Conservation (phyloP, 2,888 invertebrate species). For the Nematopogon swammerdamellus region DNA sequence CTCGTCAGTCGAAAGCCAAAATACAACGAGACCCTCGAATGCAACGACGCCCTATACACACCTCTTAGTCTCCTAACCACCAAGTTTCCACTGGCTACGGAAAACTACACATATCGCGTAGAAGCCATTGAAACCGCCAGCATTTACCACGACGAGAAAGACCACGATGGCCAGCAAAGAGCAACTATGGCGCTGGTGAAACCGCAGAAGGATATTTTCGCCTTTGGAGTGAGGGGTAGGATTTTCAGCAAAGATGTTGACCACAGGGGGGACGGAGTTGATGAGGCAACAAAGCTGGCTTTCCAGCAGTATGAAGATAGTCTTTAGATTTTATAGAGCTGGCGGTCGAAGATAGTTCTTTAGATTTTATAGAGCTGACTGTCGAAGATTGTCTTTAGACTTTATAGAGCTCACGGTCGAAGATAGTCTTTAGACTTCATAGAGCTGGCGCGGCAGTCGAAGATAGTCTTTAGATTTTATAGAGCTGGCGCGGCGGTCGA, state of each 20-base stretch:
- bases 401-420: no score
- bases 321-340: no score
- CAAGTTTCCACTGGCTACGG: constrained; percentile 40
- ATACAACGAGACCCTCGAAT: constrained; percentile 28
- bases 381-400: no score
- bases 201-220: constrained; percentile 35
- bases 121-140: constrained; percentile 5
- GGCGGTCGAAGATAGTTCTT: no score
- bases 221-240: constrained; percentile 46
- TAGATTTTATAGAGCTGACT: no score
- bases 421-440: no score
- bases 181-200: constrained; percentile 23
- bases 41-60: constrained; percentile 39
- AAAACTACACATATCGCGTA: constrained; percentile 23
- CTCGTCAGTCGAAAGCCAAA: constrained; percentile 32
- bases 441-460: no score
- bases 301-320: no score
- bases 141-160: constrained; percentile 5
- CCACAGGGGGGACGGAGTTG: constrained; percentile 21
- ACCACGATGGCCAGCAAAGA: constrained; percentile 13
- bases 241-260: constrained; percentile 45
- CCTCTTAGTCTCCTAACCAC: constrained; percentile 46
- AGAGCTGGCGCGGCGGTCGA: no score
- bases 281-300: constrained; percentile 10
- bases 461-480: no score